These are phyloP conservation scores for Hemibagrus guttatus DNA, from an alignment of 2,797 vertebrate genomes.

Conservation along the genomic window DNA sequence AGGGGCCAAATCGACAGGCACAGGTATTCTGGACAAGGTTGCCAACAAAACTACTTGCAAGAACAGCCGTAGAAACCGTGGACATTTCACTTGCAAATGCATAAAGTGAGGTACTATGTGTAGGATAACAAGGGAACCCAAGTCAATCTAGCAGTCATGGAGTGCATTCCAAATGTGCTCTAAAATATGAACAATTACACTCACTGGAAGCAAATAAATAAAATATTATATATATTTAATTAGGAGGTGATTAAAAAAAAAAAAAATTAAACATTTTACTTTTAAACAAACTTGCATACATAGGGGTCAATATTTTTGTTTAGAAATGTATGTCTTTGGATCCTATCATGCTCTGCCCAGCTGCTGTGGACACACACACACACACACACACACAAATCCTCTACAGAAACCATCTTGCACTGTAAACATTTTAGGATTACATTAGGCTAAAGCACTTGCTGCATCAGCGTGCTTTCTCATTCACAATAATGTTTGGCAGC, in stretches of 20 bases:
- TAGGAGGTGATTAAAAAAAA: neutral
- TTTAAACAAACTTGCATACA: neutral
- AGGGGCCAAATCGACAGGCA: neutral
- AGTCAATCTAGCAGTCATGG: too few species aligned
- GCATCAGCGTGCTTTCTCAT: constrained; percentile 45
- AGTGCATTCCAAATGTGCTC: neutral
- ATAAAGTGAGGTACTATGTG: neutral
- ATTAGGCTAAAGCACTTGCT: constrained; percentile 1
- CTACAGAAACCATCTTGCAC: neutral
- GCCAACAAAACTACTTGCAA: neutral
- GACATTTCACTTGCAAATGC: neutral
- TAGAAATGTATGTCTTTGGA: neutral
- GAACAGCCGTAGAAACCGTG: neutral
- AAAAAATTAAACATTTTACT: neutral
- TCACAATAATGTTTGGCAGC: constrained; percentile 50
- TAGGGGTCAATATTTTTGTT: neutral
- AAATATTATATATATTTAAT: neutral
- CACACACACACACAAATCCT: neutral
- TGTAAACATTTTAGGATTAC: constrained; percentile 15
- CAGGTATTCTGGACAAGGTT: neutral
- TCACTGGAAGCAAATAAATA: neutral
- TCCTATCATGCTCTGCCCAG: neutral
- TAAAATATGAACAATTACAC: neutral
- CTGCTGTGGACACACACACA: neutral
- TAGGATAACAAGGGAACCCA: neutral